phyloP scores from a whole-genome alignment of 2,888 invertebrate genomes.

The Lithophane socia region DNA sequence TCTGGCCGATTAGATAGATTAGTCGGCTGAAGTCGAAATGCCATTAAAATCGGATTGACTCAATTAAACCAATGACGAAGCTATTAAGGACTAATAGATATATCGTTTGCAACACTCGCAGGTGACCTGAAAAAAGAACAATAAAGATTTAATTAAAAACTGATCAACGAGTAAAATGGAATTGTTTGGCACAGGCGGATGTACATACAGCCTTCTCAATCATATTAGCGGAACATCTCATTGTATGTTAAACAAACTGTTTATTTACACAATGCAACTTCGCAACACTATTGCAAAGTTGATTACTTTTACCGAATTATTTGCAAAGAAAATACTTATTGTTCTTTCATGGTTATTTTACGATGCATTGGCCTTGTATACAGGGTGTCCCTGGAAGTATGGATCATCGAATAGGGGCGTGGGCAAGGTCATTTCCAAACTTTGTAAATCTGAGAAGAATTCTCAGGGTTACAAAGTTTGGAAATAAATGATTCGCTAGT shows the following conservation, averaged over 20 bases:
- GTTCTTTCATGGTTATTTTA: conserved; percentile 20
- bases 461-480: too few species aligned
- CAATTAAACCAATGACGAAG: conserved; percentile 22
- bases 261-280: conserved; percentile 69
- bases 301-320: conserved; percentile 73
- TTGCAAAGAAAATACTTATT: conserved; percentile 46
- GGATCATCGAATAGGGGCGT: too few species aligned
- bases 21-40: conserved; percentile 14
- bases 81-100: conserved; percentile 37
- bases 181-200: conserved; percentile 62
- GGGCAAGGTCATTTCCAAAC: too few species aligned
- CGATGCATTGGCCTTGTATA: conserved; percentile 18
- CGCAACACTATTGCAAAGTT: conserved; percentile 65
- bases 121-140: conserved; percentile 53
- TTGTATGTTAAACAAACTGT: conserved; percentile 83
- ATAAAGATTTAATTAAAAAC: conserved; percentile 58
- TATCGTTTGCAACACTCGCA: conserved; percentile 15
- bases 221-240: conserved; percentile 76
- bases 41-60: conserved; percentile 38
- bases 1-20: conserved; percentile 23
- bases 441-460: neutral
- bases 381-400: too few species aligned
- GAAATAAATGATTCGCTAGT: too few species aligned
- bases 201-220: conserved; percentile 72
- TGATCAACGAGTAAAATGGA: conserved; percentile 48